These are phyloP conservation scores for Gastrophryne carolinensis DNA, from an alignment of 2,797 vertebrate species.

Conservation along the genomic window DNA sequence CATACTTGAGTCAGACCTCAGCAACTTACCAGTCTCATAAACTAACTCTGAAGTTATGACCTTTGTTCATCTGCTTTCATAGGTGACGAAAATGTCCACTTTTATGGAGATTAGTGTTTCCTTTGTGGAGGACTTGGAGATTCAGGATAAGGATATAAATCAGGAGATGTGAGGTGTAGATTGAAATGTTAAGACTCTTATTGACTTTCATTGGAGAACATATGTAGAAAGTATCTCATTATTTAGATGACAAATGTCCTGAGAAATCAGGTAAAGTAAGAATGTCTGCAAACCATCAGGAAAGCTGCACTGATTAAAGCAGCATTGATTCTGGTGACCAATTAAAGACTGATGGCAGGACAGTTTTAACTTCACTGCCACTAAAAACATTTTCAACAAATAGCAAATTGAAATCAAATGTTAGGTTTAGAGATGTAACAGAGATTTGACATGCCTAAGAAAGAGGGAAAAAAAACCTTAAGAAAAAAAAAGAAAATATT, in stretches of 20 bases:
- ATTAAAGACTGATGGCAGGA: not conserved
- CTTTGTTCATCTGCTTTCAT: not conserved
- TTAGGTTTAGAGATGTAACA: too few species aligned
- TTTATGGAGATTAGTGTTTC: constrained; percentile 13
- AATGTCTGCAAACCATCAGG: constrained; percentile 30
- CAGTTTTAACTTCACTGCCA: not conserved
- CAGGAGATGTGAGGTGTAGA: constrained; percentile 38
- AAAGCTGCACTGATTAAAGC: constrained; percentile 20
- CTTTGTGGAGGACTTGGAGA: constrained; percentile 29
- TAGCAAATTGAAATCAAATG: too few species aligned
- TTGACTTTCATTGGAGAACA: constrained; percentile 28
- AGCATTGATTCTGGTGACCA: constrained; percentile 19
- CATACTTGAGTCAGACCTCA: not conserved
- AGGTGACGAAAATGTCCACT: not conserved
- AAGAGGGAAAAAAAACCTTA: too few species aligned
- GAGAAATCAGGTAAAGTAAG: constrained; percentile 21
- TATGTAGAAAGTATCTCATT: constrained; percentile 35
- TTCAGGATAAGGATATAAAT: constrained; percentile 16
- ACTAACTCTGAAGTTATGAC: not conserved
- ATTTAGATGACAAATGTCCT: constrained; percentile 24
- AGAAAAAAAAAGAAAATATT: too few species aligned
- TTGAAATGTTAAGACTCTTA: constrained; percentile 32
- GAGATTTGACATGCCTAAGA: too few species aligned
- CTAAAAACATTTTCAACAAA: too few species aligned
- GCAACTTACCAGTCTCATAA: not conserved